These are phyloP conservation scores for Lepidocyrtinus sp. DNA, from an alignment of 2,888 invertebrate genomes.

Conservation along the genomic window DNA sequence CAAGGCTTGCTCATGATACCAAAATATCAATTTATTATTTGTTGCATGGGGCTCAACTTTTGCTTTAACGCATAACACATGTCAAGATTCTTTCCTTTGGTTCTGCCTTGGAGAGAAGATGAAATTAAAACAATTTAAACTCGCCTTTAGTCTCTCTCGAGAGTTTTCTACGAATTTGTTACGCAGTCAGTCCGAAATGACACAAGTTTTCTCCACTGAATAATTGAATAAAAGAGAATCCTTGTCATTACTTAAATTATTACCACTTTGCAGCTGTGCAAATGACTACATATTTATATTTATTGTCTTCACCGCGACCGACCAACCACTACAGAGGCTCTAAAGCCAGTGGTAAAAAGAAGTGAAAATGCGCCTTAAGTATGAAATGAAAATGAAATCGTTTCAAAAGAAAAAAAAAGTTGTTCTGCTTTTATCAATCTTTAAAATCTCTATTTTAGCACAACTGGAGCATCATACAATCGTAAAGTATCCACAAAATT, in stretches of 20 bases:
- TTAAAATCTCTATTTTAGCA: conserved; percentile 42
- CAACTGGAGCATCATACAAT: too few species aligned
- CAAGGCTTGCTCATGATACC: too few species aligned
- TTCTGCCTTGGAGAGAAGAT: background rate
- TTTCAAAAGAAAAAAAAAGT: conserved; percentile 16
- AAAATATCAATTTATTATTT: too few species aligned
- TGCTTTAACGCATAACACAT: too few species aligned
- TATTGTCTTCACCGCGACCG: background rate
- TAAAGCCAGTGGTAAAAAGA: too few species aligned
- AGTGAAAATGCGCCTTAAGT: conserved; percentile 1
- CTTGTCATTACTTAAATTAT: conserved; percentile 18
- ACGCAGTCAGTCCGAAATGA: conserved; percentile 43
- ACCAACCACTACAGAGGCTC: background rate
- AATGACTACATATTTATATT: conserved; percentile 18
- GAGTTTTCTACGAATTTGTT: conserved; percentile 47
- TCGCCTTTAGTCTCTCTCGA: background rate
- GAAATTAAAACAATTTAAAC: background rate
- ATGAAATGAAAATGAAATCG: conserved; percentile 23
- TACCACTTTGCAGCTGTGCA: conserved; percentile 19
- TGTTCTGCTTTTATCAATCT: conserved; percentile 26
- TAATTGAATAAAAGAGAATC: conserved; percentile 12
- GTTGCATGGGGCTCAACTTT: too few species aligned
- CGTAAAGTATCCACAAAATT: too few species aligned
- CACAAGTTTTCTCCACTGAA: background rate
- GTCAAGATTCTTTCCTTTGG: too few species aligned